Percentiles rank a stretch among this genome's conserved stretches.
These are phyloP conservation scores for Folsomia candida DNA, from an alignment of 2,888 invertebrate genomes.

Conservation along the genomic window DNA sequence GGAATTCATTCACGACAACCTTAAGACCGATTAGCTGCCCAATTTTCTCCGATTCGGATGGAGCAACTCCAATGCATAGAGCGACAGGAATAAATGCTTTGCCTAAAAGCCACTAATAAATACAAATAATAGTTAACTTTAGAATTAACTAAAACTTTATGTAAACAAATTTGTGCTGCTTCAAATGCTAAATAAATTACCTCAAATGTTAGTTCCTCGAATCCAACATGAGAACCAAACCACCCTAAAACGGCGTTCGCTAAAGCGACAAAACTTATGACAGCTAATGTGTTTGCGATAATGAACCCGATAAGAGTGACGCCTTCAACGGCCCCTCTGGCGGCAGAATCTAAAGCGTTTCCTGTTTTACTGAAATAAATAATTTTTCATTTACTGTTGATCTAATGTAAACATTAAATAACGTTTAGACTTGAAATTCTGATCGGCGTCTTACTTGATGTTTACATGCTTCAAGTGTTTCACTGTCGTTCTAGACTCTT, in stretches of 20 bases:
- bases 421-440: no score
- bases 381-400: no score
- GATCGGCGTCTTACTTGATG: slow-evolving; percentile 28
- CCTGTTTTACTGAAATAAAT: slow-evolving; percentile 68
- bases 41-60: slow-evolving; percentile 69
- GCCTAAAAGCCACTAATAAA: slow-evolving; percentile 73
- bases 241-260: slow-evolving; percentile 77
- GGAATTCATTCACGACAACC: slow-evolving; percentile 87
- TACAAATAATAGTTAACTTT: no score
- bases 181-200: no score
- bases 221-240: slow-evolving; percentile 75
- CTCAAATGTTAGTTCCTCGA: slow-evolving; percentile 59
- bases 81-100: slow-evolving; percentile 88
- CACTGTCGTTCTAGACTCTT: slow-evolving; percentile 70
- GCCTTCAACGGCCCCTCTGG: slow-evolving; percentile 63
- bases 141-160: no score
- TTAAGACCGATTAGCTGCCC: slow-evolving; percentile 84
- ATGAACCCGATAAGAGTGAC: slow-evolving; percentile 73
- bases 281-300: slow-evolving; percentile 75
- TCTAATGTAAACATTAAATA: no score
- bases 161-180: no score
- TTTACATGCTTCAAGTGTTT: slow-evolving; percentile 64
- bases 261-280: slow-evolving; percentile 71
- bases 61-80: slow-evolving; percentile 73
- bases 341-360: slow-evolving; percentile 85